These are phyloP conservation scores for Nephila pilipes DNA, from an alignment of 1,140 invertebrate species.

Conservation along the genomic window DNA sequence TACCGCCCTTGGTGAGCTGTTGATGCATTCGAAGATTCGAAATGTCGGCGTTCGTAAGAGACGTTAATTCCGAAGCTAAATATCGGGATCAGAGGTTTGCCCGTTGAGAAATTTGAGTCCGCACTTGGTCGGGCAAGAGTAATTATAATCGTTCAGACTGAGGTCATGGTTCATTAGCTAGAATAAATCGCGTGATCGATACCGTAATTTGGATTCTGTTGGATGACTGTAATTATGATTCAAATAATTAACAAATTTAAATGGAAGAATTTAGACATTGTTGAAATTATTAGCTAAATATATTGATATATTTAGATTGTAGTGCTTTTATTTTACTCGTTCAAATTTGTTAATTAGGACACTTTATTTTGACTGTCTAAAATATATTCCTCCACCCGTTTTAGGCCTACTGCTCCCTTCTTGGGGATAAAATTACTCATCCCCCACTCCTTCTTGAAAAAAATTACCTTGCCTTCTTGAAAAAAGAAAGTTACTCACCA, in stretches of 20 bases:
- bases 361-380: too few relatives aligned
- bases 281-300: too few relatives aligned
- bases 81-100: slow-evolving; percentile 20
- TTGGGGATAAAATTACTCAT: too few relatives aligned
- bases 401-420: too few relatives aligned
- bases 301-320: too few relatives aligned
- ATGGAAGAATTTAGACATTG: not conserved
- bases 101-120: slow-evolving; percentile 34
- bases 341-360: too few relatives aligned
- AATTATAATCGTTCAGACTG: slow-evolving; percentile 51
- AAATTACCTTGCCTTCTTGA: too few relatives aligned
- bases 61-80: slow-evolving; percentile 57
- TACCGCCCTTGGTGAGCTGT: slow-evolving; percentile 22
- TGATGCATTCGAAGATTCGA: slow-evolving; percentile 56
- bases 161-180: not conserved
- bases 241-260: not conserved
- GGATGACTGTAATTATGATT: not conserved
- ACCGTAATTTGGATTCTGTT: not conserved
- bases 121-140: slow-evolving; percentile 12
- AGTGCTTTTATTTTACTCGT: too few relatives aligned
- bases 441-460: too few relatives aligned
- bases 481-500: too few relatives aligned
- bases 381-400: too few relatives aligned
- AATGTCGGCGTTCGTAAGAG: slow-evolving; percentile 5
- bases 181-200: slow-evolving; percentile 10